phyloP scores from a whole-genome alignment of 2,888 invertebrate genomes.

The Stegana nigrithorax region DNA sequence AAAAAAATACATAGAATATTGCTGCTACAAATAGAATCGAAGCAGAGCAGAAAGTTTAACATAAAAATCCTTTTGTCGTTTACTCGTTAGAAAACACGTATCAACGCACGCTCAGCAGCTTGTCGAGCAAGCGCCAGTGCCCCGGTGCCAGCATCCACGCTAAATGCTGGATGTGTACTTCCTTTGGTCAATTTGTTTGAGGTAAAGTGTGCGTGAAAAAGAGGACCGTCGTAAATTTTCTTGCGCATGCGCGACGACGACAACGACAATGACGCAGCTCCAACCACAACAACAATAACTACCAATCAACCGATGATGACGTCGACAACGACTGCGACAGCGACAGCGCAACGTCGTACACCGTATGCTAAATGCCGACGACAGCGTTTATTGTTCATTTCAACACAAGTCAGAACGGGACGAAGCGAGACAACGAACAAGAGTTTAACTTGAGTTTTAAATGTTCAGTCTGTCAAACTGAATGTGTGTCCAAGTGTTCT shows the following conservation, averaged over 20 bases:
- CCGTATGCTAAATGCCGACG: background rate
- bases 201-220: too few species aligned
- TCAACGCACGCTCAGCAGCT: too few species aligned
- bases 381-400: background rate
- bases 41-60: background rate
- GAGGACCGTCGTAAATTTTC: background rate
- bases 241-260: background rate
- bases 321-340: background rate
- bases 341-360: background rate
- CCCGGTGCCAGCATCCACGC: too few species aligned
- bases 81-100: too few species aligned
- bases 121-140: background rate
- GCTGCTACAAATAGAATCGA: background rate
- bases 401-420: background rate
- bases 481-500: too few species aligned
- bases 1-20: background rate
- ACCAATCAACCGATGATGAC: too few species aligned
- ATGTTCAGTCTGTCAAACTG: too few species aligned
- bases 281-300: background rate
- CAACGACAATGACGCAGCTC: background rate
- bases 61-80: background rate
- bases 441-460: background rate
- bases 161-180: background rate
- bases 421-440: background rate
- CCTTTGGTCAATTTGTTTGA: too few species aligned